phyloP scores from a whole-genome alignment of 2,113 vertebrate species.

The Cynopterus brachyotis region DNA sequence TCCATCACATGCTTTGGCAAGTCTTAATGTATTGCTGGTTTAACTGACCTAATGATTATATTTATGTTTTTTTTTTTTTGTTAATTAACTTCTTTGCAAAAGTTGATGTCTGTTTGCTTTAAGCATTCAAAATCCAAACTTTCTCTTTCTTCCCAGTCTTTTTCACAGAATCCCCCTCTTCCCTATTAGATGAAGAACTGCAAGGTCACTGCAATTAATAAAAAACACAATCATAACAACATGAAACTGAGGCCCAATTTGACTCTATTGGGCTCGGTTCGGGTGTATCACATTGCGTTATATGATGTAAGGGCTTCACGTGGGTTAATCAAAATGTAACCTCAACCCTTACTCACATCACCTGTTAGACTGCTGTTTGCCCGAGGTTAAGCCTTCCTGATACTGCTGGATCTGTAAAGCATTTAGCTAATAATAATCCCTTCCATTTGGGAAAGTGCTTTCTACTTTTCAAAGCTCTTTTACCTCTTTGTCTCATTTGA shows the following conservation, averaged over 20 bases:
- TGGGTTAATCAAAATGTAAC: slow-evolving; percentile 83
- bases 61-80: not conserved
- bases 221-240: slow-evolving; percentile 78
- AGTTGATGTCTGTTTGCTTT: slow-evolving; percentile 33
- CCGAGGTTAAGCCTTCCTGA: slow-evolving; percentile 53
- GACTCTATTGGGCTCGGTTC: slow-evolving; percentile 61
- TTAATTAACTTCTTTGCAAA: slow-evolving; percentile 7
- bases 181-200: slow-evolving; percentile 55
- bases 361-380: slow-evolving; percentile 80
- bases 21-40: slow-evolving; percentile 52
- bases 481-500: slow-evolving; percentile 16
- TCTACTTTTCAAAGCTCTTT: slow-evolving; percentile 47
- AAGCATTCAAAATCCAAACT: not conserved
- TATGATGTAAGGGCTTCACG: slow-evolving; percentile 79
- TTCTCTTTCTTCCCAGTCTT: not conserved
- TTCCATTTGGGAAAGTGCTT: slow-evolving; percentile 40
- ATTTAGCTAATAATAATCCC: slow-evolving; percentile 58
- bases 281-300: slow-evolving; percentile 76
- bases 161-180: not conserved
- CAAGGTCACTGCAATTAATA: slow-evolving; percentile 77
- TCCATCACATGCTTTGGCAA: slow-evolving; percentile 14
- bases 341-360: slow-evolving; percentile 81
- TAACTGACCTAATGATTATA: slow-evolving; percentile 22
- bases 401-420: slow-evolving; percentile 15
- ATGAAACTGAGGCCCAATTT: slow-evolving; percentile 68